Conservation (phyloP, 2,888 invertebrate genomes). For the Caradrina kadenii region DNA sequence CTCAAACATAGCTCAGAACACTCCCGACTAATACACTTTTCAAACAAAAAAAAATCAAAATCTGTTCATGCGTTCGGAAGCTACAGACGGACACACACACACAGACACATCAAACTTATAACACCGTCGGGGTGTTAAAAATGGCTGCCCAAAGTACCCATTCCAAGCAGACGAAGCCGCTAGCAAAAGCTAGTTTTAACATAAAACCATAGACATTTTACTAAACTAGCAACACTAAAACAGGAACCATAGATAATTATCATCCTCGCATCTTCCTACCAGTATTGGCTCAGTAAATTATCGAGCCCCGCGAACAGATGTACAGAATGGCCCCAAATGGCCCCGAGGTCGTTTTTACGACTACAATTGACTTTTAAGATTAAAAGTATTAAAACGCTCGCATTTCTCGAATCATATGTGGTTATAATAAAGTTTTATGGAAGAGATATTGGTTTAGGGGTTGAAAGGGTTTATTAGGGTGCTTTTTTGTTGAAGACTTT, state of each 20-base stretch:
- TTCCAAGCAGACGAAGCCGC: too few relatives aligned
- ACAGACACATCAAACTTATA: too few relatives aligned
- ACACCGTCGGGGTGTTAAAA: too few relatives aligned
- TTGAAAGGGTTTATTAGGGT: constrained; percentile 10
- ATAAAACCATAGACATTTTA: neutral
- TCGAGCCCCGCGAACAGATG: constrained; percentile 72
- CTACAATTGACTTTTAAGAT: constrained; percentile 68
- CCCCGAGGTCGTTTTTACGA: constrained; percentile 70
- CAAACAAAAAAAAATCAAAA: too few relatives aligned
- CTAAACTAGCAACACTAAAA: constrained; percentile 11
- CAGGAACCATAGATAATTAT: constrained; percentile 25
- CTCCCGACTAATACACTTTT: too few relatives aligned
- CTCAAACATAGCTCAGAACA: too few relatives aligned
- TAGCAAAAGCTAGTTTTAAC: too few relatives aligned
- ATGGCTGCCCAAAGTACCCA: too few relatives aligned
- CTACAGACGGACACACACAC: too few relatives aligned
- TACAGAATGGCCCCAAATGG: constrained; percentile 76
- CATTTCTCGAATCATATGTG: constrained; percentile 60
- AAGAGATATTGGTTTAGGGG: constrained; percentile 33
- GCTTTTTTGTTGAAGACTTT: constrained; percentile 14
- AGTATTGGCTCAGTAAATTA: constrained; percentile 71
- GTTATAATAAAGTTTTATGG: constrained; percentile 64
- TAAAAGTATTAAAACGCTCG: constrained; percentile 63
- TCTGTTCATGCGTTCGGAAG: too few relatives aligned
- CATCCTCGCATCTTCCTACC: constrained; percentile 18